phyloP scores from a whole-genome alignment of 2,888 invertebrate genomes.

The Rhogogaster chlorosoma region DNA sequence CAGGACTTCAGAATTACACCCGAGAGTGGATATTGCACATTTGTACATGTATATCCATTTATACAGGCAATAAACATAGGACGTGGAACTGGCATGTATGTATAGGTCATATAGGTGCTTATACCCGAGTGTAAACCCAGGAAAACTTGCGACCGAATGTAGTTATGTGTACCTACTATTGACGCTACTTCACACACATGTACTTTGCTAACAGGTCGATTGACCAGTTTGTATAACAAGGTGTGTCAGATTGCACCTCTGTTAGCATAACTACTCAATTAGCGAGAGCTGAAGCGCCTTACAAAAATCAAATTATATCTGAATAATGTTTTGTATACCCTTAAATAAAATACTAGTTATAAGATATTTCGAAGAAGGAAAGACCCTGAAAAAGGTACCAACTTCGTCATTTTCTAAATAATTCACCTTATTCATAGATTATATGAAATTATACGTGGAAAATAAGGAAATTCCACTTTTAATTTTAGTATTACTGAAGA shows the following conservation, averaged over 20 bases:
- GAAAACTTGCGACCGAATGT: neutral
- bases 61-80: too few species aligned
- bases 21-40: conserved; percentile 9
- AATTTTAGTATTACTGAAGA: too few species aligned
- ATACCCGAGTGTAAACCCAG: neutral
- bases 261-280: neutral
- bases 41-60: neutral
- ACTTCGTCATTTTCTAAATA: too few species aligned
- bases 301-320: too few species aligned
- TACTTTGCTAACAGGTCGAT: conserved; percentile 6
- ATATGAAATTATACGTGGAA: too few species aligned
- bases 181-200: conserved; percentile 5
- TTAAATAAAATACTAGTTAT: too few species aligned
- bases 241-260: neutral
- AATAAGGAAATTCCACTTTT: too few species aligned
- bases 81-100: too few species aligned
- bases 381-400: too few species aligned
- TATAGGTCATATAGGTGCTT: neutral
- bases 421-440: too few species aligned
- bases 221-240: neutral
- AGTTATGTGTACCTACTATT: neutral
- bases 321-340: too few species aligned
- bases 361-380: too few species aligned
- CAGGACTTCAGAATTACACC: neutral
- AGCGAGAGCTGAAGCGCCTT: neutral